Base-by-base conservation (phyloP, 2,113 vertebrate species). In the Brachyhypopomus occidentalis region DNA sequence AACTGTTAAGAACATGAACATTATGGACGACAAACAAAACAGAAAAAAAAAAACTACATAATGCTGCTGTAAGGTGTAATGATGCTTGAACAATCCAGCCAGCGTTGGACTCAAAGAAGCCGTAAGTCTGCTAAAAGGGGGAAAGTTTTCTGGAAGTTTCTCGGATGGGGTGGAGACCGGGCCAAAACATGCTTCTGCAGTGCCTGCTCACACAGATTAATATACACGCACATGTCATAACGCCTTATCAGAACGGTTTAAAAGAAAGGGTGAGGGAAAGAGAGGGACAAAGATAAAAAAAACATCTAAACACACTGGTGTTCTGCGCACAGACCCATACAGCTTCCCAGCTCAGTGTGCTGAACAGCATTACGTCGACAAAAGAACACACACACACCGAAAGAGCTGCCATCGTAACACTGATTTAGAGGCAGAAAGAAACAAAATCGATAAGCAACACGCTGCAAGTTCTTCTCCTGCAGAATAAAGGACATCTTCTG, bases 291-390 rank as follows among this genome's bases (percentile, higher is more conserved):
- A 76, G 41, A 75, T 41, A 22, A 22, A 58, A 59, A 75, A 72
- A 48, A 84, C 36, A n/a, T 30, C 66, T 64, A 82, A 63, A 85
- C 72, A 87, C 85, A 87, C 80, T 59, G 84, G 78, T 80, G 77
- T 74, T 48, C 82, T 87, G 77, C 84, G 85, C 82, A 88, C 86
- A 88, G 84, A 88, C 82, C 48, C 30, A 23, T 89, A 90, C 89
- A 88, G 88, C 88, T 91, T 89, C 80, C 77, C 85, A 62, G 75
- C 83, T 84, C 82, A 80, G 81, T 86, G 85, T 17, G 27, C 64
- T 67, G 62, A 72, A 72, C 41, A 69, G 23, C 45, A 75, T 30
- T 63, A 66, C 34, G n/a, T 30, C 19, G 20, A 70, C 66, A 41
- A 22, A 6, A 41, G 38, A 70, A n/a, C 16, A 36, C 4, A 66